Percentiles rank a stretch among this genome's conserved stretches.
Conservation (phyloP, 2,888 invertebrate species). For the Bembecia ichneumoniformis region DNA sequence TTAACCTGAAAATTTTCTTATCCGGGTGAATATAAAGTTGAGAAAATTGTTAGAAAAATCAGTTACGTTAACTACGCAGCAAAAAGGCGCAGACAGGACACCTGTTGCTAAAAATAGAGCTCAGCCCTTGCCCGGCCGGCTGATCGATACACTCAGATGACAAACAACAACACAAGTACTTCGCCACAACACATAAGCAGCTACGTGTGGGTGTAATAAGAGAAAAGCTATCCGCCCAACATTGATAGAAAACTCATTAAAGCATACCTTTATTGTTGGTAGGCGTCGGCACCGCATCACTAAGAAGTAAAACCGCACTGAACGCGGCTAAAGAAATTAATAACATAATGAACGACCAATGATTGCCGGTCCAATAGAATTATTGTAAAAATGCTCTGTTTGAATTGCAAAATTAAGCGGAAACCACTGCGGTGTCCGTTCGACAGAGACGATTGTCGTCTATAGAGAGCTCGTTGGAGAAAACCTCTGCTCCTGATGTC, state of each 20-base stretch:
- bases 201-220: neutral
- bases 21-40: neutral
- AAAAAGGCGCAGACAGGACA: conserved; percentile 38
- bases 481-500: conserved; percentile 51
- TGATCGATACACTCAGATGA: conserved; percentile 41
- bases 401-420: conserved; percentile 18
- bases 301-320: conserved; percentile 49
- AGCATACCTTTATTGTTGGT: conserved; percentile 54
- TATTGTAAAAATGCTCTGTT: neutral
- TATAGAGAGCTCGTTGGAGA: conserved; percentile 38
- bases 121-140: conserved; percentile 28
- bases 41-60: no score
- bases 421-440: conserved; percentile 42
- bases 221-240: no score
- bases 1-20: neutral
- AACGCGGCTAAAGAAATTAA: conserved; percentile 51
- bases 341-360: conserved; percentile 41
- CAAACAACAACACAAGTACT: conserved; percentile 1
- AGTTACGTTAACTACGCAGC: conserved; percentile 33
- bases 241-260: conserved; percentile 1
- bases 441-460: conserved; percentile 51
- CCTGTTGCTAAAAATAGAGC: conserved; percentile 68
- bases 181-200: neutral
- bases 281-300: conserved; percentile 51
- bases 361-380: conserved; percentile 4